Conservation (phyloP, 92 coral and sea anemone genomes). For the Umimayanthus kanabou region DNA sequence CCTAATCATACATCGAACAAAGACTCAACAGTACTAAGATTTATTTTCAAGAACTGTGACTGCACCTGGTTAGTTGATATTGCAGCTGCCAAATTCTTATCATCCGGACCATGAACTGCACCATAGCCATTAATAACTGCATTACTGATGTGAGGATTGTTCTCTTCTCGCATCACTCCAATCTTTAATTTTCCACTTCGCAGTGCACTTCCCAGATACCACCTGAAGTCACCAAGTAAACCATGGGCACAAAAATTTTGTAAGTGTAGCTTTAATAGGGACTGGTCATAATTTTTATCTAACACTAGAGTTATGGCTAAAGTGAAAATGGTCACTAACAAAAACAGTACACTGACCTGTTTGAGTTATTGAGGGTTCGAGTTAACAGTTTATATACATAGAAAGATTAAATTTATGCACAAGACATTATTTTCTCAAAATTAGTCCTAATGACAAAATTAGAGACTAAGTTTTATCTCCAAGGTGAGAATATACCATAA, state of each 20-base stretch:
- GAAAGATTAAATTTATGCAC: too few relatives aligned
- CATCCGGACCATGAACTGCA: not conserved
- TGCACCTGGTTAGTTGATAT: constrained; percentile 9
- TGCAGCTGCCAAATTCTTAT: not conserved
- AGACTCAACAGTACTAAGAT: not conserved
- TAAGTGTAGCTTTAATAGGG: not conserved
- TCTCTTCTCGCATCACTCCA: constrained; percentile 47
- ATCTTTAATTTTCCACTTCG: constrained; percentile 77
- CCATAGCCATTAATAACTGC: constrained; percentile 52
- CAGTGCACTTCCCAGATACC: constrained; percentile 82
- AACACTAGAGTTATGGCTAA: too few relatives aligned
- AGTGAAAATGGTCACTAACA: too few relatives aligned
- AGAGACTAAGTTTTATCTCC: too few relatives aligned
- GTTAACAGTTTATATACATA: too few relatives aligned
- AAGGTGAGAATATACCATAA: too few relatives aligned
- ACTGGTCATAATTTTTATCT: too few relatives aligned
- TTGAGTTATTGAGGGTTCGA: too few relatives aligned
- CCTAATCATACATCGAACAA: too few relatives aligned
- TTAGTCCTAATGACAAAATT: too few relatives aligned
- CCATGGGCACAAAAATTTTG: not conserved
- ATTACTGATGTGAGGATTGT: not conserved
- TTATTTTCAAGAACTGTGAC: not conserved
- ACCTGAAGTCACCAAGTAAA: constrained; percentile 38
- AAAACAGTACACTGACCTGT: too few relatives aligned
- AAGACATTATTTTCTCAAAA: too few relatives aligned